A percentile compares a stretch with the other conserved stretches of the same genome.
phyloP scores from a whole-genome alignment of 2,113 vertebrate species.

The Egretta garzetta region DNA sequence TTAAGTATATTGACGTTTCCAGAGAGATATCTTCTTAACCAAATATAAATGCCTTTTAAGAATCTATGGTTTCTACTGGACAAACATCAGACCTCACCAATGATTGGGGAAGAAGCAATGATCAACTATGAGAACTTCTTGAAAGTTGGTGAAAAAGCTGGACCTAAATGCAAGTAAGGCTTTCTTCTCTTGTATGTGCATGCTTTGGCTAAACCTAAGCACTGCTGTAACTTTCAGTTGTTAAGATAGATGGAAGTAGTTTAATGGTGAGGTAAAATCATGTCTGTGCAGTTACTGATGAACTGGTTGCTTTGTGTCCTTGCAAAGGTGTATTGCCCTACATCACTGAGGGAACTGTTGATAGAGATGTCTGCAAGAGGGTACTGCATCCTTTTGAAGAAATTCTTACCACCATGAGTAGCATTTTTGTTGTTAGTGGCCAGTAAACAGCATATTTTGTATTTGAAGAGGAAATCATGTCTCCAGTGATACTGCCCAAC shows the following conservation, averaged over 20 bases:
- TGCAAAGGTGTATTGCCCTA: background rate
- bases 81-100: conserved; percentile 94
- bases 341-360: background rate
- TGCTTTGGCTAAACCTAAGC: background rate
- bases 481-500: background rate
- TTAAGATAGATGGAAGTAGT: background rate
- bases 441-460: background rate
- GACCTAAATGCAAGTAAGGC: conserved; percentile 91
- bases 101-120: conserved; percentile 95
- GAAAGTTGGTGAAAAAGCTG: conserved; percentile 92
- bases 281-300: background rate
- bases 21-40: background rate
- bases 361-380: background rate
- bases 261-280: background rate
- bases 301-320: background rate
- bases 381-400: background rate
- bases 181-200: background rate
- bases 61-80: conserved; percentile 97
- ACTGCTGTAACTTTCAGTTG: background rate
- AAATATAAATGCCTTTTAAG: conserved; percentile 67
- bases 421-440: background rate
- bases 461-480: background rate
- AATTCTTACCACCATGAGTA: background rate
- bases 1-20: background rate
- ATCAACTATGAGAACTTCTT: conserved; percentile 95